Evolutionary conservation across 2,113 vertebrate species (phyloP).

Genomic region (Hypomesus transpacificus): DNA sequence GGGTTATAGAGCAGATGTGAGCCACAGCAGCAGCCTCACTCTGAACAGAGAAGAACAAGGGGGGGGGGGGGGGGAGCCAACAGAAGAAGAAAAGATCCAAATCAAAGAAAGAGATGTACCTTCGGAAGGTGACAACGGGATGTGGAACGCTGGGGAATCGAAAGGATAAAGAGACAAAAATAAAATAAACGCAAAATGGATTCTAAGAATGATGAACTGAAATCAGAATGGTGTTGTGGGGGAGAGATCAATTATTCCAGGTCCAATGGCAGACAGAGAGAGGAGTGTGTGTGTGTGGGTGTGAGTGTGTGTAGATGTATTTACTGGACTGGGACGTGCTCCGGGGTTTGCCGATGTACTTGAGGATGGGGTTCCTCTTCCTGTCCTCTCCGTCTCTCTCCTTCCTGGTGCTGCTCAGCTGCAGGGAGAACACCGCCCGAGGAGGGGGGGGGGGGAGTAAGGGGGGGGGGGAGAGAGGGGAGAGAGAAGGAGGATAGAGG

Average conservation of each 20-base stretch:
- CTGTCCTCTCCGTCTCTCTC: slow-evolving; percentile 85
- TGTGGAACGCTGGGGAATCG: slow-evolving; percentile 69
- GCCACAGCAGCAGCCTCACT: not conserved
- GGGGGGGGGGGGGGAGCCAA: not conserved
- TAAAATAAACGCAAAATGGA: slow-evolving; percentile 30
- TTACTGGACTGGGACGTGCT: slow-evolving; percentile 88
- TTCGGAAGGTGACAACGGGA: slow-evolving; percentile 72
- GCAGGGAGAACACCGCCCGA: slow-evolving; percentile 18
- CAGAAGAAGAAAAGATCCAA: not conserved
- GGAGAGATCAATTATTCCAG: not conserved
- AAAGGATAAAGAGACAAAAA: slow-evolving; percentile 39
- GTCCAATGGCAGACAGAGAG: not conserved
- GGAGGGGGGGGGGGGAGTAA: too few relatives aligned
- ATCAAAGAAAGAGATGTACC: slow-evolving; percentile 49
- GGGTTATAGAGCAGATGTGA: not conserved
- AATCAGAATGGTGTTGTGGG: not conserved
- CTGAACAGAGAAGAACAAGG: not conserved
- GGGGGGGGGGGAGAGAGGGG: too few relatives aligned
- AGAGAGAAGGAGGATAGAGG: too few relatives aligned
- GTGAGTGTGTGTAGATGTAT: slow-evolving; percentile 30
- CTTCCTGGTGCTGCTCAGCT: slow-evolving; percentile 82
- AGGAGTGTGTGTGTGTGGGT: not conserved
- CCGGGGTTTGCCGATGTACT: slow-evolving; percentile 90
- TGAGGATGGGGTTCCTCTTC: slow-evolving; percentile 90
- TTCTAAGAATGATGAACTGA: not conserved